Evolutionary conservation across 1,140 invertebrate genomes (phyloP), one percentile per base, ranked within the genome.

Genomic region (Trichonephila inaurata): DNA sequence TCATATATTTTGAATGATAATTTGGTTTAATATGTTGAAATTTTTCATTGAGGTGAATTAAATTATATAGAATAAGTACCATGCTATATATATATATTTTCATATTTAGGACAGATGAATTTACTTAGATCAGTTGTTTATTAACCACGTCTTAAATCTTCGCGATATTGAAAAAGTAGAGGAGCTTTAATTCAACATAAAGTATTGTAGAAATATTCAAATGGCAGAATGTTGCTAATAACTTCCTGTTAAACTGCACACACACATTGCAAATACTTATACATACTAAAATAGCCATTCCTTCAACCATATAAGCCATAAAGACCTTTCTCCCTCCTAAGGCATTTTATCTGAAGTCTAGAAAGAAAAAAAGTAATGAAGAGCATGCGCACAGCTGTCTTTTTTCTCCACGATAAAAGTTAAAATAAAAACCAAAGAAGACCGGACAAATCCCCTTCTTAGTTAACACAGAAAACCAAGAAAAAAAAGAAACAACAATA

Each of bases 291-390:
- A 77, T 18, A 18, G 16, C 72, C 72, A 77, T 77, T 77, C 28
- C 28, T 33, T 40, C 28, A 40, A 28, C 12, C 28, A 33, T 77
- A 40, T 40, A 77, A 19, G 10, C 28, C 72, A 77, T 77, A 40
- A 77, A 77, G 28, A 77, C 72, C 72, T 18, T 77, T 77, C 33
- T 33, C 72, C 69, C 72, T 77, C 72, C 66, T 28, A 24, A 51
- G 72, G 72, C 33, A 77, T 77, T 77, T 77, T 77, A 77, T 77
- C 72, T 33, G 33, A 77, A 77, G 72, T 18, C 62, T 1, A 28
- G 1, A 77, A 33, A 28, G 12, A 18, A 5, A n/a, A 18, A 40
- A 40, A 40, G 18, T 18, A 19, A 33, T 19, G 24, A 77, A 77
- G 14, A 40, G 72, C 72, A 19, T 77, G 72, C 28, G 5, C 33